A percentile compares a stretch with the other conserved stretches of the same genome.
Conservation (phyloP, 2,797 vertebrate genomes). For the Phrynocephalus forsythii region DNA sequence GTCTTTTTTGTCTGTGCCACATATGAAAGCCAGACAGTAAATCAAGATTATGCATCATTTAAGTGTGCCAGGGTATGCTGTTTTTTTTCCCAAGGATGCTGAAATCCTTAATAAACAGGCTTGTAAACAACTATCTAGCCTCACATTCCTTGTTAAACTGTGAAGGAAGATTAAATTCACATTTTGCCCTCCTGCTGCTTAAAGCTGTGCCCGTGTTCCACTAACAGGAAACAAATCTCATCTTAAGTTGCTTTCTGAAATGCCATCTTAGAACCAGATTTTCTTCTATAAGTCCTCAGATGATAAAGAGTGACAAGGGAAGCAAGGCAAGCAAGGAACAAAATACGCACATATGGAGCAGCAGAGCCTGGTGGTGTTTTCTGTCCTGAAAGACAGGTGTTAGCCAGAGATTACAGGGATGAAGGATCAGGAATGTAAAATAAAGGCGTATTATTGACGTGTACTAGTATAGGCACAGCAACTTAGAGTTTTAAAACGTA, state of each 20-base stretch:
- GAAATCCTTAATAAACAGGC: not conserved
- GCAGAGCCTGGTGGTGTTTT: conserved; percentile 56
- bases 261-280: conserved; percentile 25
- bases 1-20: not conserved
- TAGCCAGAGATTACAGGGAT: conserved; percentile 42
- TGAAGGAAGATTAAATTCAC: not conserved
- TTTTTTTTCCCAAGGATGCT: conserved; percentile 29
- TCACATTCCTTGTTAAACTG: not conserved
- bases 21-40: not conserved
- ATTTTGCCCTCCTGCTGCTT: conserved; percentile 6
- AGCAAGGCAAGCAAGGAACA: conserved; percentile 42
- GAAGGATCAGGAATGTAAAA: conserved; percentile 45
- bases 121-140: not conserved
- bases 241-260: conserved; percentile 11
- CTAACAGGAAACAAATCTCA: not conserved
- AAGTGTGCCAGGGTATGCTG: not conserved
- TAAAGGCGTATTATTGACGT: conserved; percentile 53
- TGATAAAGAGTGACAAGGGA: conserved; percentile 36
- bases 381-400: conserved; percentile 39
- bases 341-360: conserved; percentile 38
- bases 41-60: conserved; percentile 24
- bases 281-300: conserved; percentile 24
- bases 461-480: not conserved
- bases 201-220: not conserved
- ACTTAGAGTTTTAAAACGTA: conserved; percentile 55